These are phyloP conservation scores for Drosophila santomea DNA, from an alignment of 1,140 invertebrate species.

Conservation along the genomic window DNA sequence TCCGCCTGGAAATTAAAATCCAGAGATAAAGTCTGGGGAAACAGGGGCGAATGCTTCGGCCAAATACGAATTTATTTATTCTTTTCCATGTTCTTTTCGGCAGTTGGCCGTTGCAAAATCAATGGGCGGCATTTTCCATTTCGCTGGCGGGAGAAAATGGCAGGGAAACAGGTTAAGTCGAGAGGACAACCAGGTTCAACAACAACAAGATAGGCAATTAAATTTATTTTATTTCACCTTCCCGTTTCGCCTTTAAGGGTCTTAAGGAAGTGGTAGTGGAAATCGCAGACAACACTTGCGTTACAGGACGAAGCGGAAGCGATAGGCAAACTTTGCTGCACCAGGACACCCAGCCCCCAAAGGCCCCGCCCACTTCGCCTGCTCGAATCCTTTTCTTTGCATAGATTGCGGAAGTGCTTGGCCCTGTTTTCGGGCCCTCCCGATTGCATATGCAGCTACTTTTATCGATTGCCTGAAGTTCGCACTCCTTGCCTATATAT, in stretches of 20 bases:
- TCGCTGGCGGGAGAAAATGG: slow-evolving; percentile 18
- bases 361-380: not conserved
- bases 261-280: slow-evolving; percentile 24
- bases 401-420: slow-evolving; percentile 39
- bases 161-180: slow-evolving; percentile 24
- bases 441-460: slow-evolving; percentile 54
- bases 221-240: slow-evolving; percentile 32
- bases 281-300: slow-evolving; percentile 53
- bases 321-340: slow-evolving; percentile 16
- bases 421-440: slow-evolving; percentile 25
- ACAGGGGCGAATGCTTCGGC: slow-evolving; percentile 6
- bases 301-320: slow-evolving; percentile 22
- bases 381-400: slow-evolving; percentile 8
- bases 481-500: slow-evolving; percentile 39
- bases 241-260: not conserved
- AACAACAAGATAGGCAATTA: slow-evolving; percentile 60
- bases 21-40: slow-evolving; percentile 21
- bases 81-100: slow-evolving; percentile 4
- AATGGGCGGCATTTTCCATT: slow-evolving; percentile 40
- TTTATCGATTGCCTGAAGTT: slow-evolving; percentile 65
- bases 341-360: slow-evolving; percentile 1
- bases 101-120: slow-evolving; percentile 30
- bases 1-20: slow-evolving; percentile 26
- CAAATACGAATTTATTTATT: slow-evolving; percentile 42
- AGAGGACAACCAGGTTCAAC: slow-evolving; percentile 27